Conservation (phyloP, 30 jellyfish, hydroid and myxozoan genomes). For the Chironex yamaguchii region DNA sequence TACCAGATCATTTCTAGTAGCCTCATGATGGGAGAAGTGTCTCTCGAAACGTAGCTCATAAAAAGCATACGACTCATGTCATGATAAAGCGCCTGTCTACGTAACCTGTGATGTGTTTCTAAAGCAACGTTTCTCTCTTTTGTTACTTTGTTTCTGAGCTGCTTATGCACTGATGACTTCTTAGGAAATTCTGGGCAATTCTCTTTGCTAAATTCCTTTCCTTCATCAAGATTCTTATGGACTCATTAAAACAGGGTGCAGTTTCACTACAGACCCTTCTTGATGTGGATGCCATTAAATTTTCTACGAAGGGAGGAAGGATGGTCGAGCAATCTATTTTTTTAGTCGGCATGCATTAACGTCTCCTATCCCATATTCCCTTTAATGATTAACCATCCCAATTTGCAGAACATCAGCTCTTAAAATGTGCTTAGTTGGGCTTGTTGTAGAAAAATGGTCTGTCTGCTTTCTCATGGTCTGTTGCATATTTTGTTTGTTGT, state of each 20-base stretch:
- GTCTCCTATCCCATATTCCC: not conserved
- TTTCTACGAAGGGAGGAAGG: constrained; percentile 55
- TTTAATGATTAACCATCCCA: not conserved
- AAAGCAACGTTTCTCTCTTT: constrained; percentile 1
- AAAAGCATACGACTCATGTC: too few species aligned
- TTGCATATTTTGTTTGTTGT: not conserved
- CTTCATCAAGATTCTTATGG: constrained; percentile 41
- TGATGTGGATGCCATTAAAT: constrained; percentile 47
- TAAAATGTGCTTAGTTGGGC: constrained; percentile 31
- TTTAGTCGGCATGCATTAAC: not conserved
- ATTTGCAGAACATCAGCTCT: constrained; percentile 35
- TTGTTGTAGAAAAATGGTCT: constrained; percentile 38
- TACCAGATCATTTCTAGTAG: too few species aligned
- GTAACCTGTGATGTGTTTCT: too few species aligned
- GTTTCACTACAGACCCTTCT: constrained; percentile 2
- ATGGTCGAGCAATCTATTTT: constrained; percentile 32
- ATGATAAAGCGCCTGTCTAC: too few species aligned
- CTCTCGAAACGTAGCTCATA: too few species aligned
- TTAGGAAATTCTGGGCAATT: constrained; percentile 9
- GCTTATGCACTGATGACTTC: not conserved
- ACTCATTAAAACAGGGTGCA: constrained; percentile 40
- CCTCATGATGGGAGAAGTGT: too few species aligned
- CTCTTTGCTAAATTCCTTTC: constrained; percentile 41
- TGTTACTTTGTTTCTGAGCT: constrained; percentile 5
- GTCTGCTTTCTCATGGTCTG: constrained; percentile 4